Percentiles rank a stretch among this genome's conserved stretches.
phyloP scores from a whole-genome alignment of 2,797 vertebrate genomes.

The Scomberomorus guttatus region DNA sequence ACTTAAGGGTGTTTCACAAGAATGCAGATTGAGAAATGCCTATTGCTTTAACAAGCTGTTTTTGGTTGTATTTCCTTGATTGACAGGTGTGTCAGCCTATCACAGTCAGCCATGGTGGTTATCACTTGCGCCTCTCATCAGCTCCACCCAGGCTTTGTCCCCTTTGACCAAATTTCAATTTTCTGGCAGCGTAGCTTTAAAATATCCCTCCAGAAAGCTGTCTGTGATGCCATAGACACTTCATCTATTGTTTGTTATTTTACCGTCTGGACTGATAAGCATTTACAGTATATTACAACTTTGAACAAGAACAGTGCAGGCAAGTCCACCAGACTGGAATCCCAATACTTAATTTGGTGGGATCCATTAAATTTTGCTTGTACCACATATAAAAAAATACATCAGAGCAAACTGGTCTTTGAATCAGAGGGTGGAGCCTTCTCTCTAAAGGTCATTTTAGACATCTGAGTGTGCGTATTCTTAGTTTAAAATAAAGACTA shows the following conservation, averaged over 20 bases:
- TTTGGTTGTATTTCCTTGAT: background rate
- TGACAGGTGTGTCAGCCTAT: constrained; percentile 8
- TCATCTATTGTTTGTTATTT: background rate
- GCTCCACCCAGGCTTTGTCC: background rate
- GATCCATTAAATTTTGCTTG: background rate
- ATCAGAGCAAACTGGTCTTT: background rate
- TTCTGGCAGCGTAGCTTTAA: background rate
- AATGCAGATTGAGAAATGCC: no score
- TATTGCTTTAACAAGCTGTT: background rate
- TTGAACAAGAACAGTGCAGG: background rate
- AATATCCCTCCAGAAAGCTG: background rate
- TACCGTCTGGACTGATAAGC: background rate
- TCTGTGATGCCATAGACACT: background rate
- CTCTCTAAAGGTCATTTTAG: background rate
- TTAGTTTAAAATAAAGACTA: constrained; percentile 10
- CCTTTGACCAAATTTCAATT: background rate
- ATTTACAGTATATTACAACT: background rate
- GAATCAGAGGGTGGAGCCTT: background rate
- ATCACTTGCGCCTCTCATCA: background rate
- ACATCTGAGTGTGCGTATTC: constrained; percentile 17
- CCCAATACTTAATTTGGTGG: background rate
- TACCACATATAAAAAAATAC: background rate
- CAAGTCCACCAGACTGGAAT: background rate
- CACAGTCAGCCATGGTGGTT: constrained; percentile 5
- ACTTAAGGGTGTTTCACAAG: background rate